Base-by-base conservation (phyloP, 2,113 vertebrate genomes). In the Ailuropoda melanoleuca region DNA sequence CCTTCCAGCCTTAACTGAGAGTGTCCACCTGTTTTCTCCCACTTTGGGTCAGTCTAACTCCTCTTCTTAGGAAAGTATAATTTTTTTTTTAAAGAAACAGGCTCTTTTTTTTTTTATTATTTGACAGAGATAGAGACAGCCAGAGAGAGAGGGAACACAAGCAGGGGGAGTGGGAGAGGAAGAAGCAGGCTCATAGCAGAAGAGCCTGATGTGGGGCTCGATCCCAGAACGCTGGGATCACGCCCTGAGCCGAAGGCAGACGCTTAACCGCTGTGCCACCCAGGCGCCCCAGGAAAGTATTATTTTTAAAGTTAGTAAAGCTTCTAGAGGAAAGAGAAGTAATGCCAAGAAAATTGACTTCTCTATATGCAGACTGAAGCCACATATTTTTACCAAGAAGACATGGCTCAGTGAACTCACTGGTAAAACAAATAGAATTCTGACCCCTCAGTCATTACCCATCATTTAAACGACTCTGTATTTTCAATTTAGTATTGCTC, bases 401-500 rank as follows among this genome's bases (percentile, higher is more conserved):
- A 66, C 15, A 55, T 14, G 4, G 88, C 43, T 95, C 48, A 62
- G 21, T 55, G 46, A 93, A 72, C 48, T 72, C 37, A 82, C 39
- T 66, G 50, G 46, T 68, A 29, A 80, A 83, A 74, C 62, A 88
- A 58, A 58, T 6, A 80, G 39, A 96, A 17, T 62, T 0, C 39
- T 3, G 0, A 75, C 21, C 13, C 46, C 31, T 90, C 39, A n/a
- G 43, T 86, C 64, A 77, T 83, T 66, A 74, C 1, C 46, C 58
- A 74, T 78, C n/a, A 83, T 92, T 95, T 62, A 82, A 98, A 93
- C 80, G 24, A n/a, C 14, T 90, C 12, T 78, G n/a, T 37, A 62
- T 92, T 95, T 93, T 89, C 56, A 90, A 75, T 83, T 96, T 90
- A 75, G 46, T 81, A 68, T 78, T 75, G 11, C 53, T 72, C 53